These are phyloP conservation scores for Dromas ardeola DNA, from an alignment of 2,113 vertebrate genomes.

Conservation along the genomic window DNA sequence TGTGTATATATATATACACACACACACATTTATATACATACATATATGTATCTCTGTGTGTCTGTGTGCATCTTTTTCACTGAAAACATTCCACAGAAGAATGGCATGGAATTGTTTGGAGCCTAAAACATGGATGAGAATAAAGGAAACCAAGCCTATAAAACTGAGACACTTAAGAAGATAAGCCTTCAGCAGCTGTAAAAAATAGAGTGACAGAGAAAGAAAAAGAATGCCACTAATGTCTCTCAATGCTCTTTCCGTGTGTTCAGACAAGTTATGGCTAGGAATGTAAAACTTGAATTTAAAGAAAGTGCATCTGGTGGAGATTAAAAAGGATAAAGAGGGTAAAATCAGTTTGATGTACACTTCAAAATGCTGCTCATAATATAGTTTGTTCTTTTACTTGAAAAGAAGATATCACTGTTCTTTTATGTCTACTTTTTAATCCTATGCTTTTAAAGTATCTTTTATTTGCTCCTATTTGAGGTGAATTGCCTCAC, in stretches of 20 bases:
- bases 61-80: neutral
- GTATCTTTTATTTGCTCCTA: constrained; percentile 68
- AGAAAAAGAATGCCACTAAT: constrained; percentile 43
- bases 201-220: constrained; percentile 49
- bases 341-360: constrained; percentile 51
- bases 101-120: neutral
- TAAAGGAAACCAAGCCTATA: constrained; percentile 12
- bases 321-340: constrained; percentile 70
- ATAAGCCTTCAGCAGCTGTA: constrained; percentile 23
- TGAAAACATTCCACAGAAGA: neutral
- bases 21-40: neutral
- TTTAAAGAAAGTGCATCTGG: constrained; percentile 69
- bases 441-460: constrained; percentile 65
- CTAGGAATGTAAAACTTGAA: constrained; percentile 62
- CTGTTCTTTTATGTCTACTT: constrained; percentile 56
- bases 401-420: constrained; percentile 55
- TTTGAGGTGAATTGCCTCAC: constrained; percentile 67
- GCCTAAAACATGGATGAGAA: constrained; percentile 13
- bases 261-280: constrained; percentile 59
- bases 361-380: constrained; percentile 63
- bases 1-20: rapidly evolving
- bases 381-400: constrained; percentile 53
- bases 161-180: constrained; percentile 23
- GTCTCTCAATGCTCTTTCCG: constrained; percentile 31
- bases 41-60: neutral